Evolutionary conservation across 1,140 invertebrate genomes (phyloP), one percentile per base, ranked within the genome.

Genomic region (Saccostrea glomerata): DNA sequence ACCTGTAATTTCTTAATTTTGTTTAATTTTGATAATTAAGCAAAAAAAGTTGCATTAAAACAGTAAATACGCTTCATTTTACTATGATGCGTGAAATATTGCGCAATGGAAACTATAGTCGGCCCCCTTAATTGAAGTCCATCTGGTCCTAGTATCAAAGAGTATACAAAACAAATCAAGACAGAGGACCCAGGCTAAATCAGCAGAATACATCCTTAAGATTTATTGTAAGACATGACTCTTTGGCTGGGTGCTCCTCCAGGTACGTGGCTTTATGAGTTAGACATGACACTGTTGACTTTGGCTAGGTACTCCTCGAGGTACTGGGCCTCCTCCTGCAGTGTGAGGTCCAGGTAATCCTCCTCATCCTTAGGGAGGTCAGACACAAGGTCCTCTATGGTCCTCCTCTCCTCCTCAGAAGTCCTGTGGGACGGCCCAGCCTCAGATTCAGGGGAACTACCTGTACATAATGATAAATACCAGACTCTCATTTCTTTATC

Each of bases 281-380:
- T 54, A 73, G 36, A 86, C 6, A 86, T 36, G 63, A 89, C 36
- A 86, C 85, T 86, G 9, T 89, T 73, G n/a, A 92, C 1, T 23
- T 91, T 73, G 25, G 88, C 54, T 70, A 90, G 86, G 66, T 94
- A 95, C 47, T 94, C 89, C 12, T 92, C 63, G 1, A 95, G 86
- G 63, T 94, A 92, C 66, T 92, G 89, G 87, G 89, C 86, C 87
- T 95, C 94, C 17, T 94, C 93, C 30, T 90, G 89, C 9, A 94
- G 87, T 0, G 88, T 92, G 15, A 94, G 82, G 88, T 95, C 93
- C n/a, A 95, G 89, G 86, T 95, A 92, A 66, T 94, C 94, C 63
- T 94, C 93, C 58, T 93, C 92, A 77, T 94, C 90, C 84, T 93
- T 87, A 12, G 90, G 91, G 54, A 95, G 90, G 85, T 94, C 93